Evolutionary conservation across 2,888 invertebrate genomes (phyloP).

Genomic region (Hypomecis punctinalis): DNA sequence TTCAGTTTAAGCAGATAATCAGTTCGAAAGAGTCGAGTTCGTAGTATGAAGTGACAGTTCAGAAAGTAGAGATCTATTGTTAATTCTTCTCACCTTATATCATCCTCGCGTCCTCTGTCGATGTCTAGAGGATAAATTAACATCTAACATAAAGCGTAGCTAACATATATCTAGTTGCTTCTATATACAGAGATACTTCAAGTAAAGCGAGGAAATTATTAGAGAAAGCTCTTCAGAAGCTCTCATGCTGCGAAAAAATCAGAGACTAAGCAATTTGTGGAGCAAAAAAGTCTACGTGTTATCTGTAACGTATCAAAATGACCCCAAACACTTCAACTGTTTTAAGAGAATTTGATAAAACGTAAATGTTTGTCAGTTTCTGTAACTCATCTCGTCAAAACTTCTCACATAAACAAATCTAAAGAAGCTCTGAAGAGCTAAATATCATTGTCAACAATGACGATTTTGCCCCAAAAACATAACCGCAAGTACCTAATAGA

Average conservation of each 20-base stretch:
- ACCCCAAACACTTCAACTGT: background rate
- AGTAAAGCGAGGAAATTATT: slow-evolving; percentile 46
- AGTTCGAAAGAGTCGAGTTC: slow-evolving; percentile 34
- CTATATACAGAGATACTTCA: slow-evolving; percentile 46
- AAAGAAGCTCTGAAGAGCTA: slow-evolving; percentile 15
- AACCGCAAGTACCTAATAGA: slow-evolving; percentile 37
- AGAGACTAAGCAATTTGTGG: slow-evolving; percentile 39
- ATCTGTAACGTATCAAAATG: slow-evolving; percentile 24
- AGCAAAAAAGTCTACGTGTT: slow-evolving; percentile 43
- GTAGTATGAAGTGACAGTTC: slow-evolving; percentile 40
- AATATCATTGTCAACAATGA: slow-evolving; percentile 7
- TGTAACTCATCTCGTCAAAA: slow-evolving; percentile 1
- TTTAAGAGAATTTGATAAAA: background rate
- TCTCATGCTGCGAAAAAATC: slow-evolving; percentile 43
- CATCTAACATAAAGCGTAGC: slow-evolving; percentile 62
- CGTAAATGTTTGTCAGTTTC: background rate
- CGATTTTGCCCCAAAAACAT: slow-evolving; percentile 41
- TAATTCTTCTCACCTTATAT: slow-evolving; percentile 64
- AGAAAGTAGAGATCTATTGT: slow-evolving; percentile 44
- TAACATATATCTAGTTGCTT: slow-evolving; percentile 50
- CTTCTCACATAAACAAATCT: background rate
- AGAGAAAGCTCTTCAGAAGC: slow-evolving; percentile 42
- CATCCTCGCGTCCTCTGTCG: slow-evolving; percentile 58
- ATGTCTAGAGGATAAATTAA: slow-evolving; percentile 65
- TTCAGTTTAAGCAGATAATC: slow-evolving; percentile 26